A percentile compares a stretch with the other conserved stretches of the same genome.
Conservation (phyloP, 2,797 vertebrate genomes). For the Poecilia velifera region DNA sequence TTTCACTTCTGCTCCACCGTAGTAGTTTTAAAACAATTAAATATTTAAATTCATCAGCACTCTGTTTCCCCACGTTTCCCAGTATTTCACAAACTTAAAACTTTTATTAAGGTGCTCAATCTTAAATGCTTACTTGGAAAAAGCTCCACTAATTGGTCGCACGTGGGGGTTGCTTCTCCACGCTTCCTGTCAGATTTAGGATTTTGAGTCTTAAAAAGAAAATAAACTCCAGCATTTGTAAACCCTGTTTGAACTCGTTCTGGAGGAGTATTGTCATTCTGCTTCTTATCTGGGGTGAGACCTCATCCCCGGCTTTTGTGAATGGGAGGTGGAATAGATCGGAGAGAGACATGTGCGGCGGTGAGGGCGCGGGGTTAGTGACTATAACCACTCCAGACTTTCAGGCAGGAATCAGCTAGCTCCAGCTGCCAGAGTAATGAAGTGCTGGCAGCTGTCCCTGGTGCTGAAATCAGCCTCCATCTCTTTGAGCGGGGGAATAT, state of each 20-base stretch:
- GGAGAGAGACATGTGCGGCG: constrained; percentile 39
- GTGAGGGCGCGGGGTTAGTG: constrained; percentile 61
- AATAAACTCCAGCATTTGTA: constrained; percentile 3
- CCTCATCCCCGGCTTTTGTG: constrained; percentile 23
- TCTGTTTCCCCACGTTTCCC: background rate
- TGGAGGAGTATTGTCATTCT: background rate
- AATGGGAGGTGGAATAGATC: constrained; percentile 49
- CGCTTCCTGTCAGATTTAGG: background rate
- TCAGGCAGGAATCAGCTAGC: constrained; percentile 56
- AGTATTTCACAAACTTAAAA: background rate
- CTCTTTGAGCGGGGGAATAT: constrained; percentile 52
- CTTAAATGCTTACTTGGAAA: background rate
- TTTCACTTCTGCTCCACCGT: background rate
- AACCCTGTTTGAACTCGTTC: constrained; percentile 8
- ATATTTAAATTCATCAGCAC: background rate
- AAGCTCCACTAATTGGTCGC: background rate
- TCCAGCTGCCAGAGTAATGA: constrained; percentile 70
- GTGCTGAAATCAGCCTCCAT: constrained; percentile 72
- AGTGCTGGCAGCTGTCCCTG: constrained; percentile 68
- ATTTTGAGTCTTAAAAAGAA: background rate
- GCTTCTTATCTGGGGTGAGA: constrained; percentile 14
- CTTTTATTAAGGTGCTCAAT: background rate
- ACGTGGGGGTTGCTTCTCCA: background rate
- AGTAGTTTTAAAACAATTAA: background rate
- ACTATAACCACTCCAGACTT: constrained; percentile 64